Evolutionary conservation across 2,888 invertebrate genomes (phyloP).

Genomic region (Teleogryllus oceanicus): DNA sequence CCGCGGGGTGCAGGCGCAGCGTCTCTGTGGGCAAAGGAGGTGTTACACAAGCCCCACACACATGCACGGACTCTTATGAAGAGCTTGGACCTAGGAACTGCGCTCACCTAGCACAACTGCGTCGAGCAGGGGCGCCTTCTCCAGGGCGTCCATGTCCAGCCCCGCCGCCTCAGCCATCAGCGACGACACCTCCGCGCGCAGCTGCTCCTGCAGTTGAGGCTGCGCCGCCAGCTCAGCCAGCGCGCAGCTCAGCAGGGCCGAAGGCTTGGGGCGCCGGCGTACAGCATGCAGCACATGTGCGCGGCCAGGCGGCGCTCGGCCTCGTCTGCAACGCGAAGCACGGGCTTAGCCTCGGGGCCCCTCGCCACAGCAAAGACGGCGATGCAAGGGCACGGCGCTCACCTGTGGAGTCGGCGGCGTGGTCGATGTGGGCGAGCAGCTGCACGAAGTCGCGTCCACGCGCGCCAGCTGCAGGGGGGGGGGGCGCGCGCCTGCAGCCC

Average conservation of each 20-base stretch:
- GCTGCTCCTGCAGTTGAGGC: background rate
- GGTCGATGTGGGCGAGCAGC: background rate
- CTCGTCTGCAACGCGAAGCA: too few species aligned
- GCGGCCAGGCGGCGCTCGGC: background rate
- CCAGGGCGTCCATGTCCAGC: background rate
- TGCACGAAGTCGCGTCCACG: background rate
- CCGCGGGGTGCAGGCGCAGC: too few species aligned
- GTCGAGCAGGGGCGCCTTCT: background rate
- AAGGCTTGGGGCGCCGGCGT: background rate
- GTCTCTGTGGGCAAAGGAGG: too few species aligned
- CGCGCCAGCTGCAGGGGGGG: too few species aligned
- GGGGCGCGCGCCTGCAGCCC: too few species aligned
- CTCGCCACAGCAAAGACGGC: too few species aligned
- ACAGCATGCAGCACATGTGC: background rate
- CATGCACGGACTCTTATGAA: too few species aligned
- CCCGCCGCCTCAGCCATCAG: background rate
- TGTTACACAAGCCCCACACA: too few species aligned
- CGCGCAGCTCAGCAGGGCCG: background rate
- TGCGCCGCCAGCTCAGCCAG: conserved; percentile 11
- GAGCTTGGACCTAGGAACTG: too few species aligned
- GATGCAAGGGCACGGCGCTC: too few species aligned
- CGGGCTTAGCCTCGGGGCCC: too few species aligned
- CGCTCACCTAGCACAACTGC: background rate
- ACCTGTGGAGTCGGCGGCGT: too few species aligned
- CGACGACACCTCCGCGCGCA: background rate